Evolutionary conservation across 2,888 invertebrate genomes (phyloP).

Genomic region (Gandaritis pyraliata): DNA sequence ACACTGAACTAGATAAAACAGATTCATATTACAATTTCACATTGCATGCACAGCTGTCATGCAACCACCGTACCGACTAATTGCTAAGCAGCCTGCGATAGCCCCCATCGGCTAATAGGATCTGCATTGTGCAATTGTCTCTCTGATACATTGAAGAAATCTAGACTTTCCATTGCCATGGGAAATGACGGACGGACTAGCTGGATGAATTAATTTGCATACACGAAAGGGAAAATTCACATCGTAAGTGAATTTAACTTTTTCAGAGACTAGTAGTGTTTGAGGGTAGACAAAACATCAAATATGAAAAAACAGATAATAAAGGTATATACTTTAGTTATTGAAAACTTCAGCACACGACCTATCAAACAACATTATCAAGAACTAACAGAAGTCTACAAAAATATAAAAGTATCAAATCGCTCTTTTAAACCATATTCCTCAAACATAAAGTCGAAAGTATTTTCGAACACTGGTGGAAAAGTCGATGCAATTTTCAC

Average conservation of each 20-base stretch:
- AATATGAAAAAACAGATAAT: neutral
- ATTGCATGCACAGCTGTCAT: conserved; percentile 29
- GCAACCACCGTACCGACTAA: conserved; percentile 35
- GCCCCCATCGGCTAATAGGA: conserved; percentile 45
- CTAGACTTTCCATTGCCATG: conserved; percentile 55
- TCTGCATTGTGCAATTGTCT: conserved; percentile 53
- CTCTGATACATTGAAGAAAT: conserved; percentile 44
- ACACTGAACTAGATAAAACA: too few relatives aligned
- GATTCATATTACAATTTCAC: conserved; percentile 29
- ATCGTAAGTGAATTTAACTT: conserved; percentile 1
- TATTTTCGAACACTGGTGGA: conserved; percentile 10
- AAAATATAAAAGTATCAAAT: conserved; percentile 2
- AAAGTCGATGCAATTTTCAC: conserved; percentile 29
- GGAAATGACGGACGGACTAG: conserved; percentile 40
- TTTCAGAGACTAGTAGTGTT: neutral
- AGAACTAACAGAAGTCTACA: conserved; percentile 1
- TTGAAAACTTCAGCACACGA: neutral
- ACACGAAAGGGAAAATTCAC: neutral
- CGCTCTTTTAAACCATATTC: neutral
- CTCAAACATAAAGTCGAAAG: conserved; percentile 14
- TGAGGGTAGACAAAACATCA: neutral
- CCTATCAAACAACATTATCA: conserved; percentile 15
- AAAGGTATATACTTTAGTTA: too few relatives aligned
- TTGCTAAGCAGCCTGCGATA: conserved; percentile 38
- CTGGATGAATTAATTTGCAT: conserved; percentile 17